Conservation (phyloP, 1,140 invertebrate genomes). For the Leptonema lineaticorne region DNA sequence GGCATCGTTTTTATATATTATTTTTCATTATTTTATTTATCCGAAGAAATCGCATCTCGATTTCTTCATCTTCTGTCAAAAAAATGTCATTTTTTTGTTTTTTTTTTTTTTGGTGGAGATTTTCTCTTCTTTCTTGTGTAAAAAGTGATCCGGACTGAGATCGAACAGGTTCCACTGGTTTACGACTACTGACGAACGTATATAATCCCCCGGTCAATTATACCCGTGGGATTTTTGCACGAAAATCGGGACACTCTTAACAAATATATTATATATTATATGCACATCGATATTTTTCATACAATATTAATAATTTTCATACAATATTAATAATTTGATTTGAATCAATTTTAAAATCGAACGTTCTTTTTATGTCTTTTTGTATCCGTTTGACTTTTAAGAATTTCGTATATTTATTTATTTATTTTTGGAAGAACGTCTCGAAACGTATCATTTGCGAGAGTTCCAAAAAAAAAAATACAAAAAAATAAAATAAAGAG, state of each 20-base stretch:
- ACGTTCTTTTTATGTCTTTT: not conserved
- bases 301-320: too few relatives aligned
- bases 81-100: too few relatives aligned
- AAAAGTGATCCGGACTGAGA: not conserved
- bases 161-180: slow-evolving; percentile 14
- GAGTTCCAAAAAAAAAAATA: too few relatives aligned
- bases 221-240: not conserved
- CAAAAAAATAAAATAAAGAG: not conserved
- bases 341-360: not conserved
- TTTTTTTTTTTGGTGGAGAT: too few relatives aligned
- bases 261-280: not conserved
- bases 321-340: not conserved
- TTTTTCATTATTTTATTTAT: too few relatives aligned
- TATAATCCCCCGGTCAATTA: slow-evolving; percentile 7
- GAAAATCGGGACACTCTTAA: not conserved
- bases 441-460: too few relatives aligned
- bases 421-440: too few relatives aligned
- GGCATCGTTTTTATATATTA: too few relatives aligned
- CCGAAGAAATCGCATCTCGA: too few relatives aligned
- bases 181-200: slow-evolving; percentile 11
- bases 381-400: not conserved
- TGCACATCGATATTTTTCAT: too few relatives aligned
- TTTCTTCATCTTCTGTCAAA: too few relatives aligned
- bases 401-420: too few relatives aligned
- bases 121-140: not conserved